These are phyloP conservation scores for Zaprionus capensis DNA, from an alignment of 1,140 invertebrate species.

Conservation along the genomic window DNA sequence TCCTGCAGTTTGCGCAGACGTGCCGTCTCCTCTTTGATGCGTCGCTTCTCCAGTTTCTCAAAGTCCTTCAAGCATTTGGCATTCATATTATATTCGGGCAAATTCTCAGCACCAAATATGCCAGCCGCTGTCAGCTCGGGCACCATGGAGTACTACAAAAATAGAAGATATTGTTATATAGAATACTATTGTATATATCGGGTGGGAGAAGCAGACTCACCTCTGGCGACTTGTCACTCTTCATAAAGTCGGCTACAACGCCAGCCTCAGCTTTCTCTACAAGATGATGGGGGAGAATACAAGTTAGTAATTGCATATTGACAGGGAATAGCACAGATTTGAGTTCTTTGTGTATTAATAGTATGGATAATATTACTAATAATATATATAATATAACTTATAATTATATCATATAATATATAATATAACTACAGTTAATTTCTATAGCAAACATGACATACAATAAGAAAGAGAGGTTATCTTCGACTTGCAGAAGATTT, in stretches of 20 bases:
- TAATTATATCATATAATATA: no score
- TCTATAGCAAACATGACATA: no score
- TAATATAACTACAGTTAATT: no score
- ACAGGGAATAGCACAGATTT: no score
- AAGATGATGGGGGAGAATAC: not conserved
- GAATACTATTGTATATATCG: not conserved
- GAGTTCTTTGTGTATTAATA: no score
- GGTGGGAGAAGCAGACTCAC: slow-evolving; percentile 82
- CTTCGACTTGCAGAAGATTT: no score
- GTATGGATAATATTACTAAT: no score
- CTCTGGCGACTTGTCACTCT: slow-evolving; percentile 88
- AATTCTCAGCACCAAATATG: slow-evolving; percentile 87
- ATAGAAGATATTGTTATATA: not conserved
- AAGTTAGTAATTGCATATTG: not conserved
- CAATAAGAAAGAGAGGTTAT: no score
- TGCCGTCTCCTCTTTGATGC: slow-evolving; percentile 89
- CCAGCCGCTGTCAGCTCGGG: slow-evolving; percentile 84
- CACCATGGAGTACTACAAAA: slow-evolving; percentile 86
- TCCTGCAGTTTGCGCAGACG: slow-evolving; percentile 89
- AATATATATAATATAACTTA: no score
- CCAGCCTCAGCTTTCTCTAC: slow-evolving; percentile 72
- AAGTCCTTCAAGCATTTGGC: slow-evolving; percentile 90
- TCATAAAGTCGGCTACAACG: slow-evolving; percentile 68
- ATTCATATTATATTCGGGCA: slow-evolving; percentile 87
- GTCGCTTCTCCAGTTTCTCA: slow-evolving; percentile 90